Conservation (phyloP, 2,113 vertebrate genomes). For the Bungarus multicinctus region DNA sequence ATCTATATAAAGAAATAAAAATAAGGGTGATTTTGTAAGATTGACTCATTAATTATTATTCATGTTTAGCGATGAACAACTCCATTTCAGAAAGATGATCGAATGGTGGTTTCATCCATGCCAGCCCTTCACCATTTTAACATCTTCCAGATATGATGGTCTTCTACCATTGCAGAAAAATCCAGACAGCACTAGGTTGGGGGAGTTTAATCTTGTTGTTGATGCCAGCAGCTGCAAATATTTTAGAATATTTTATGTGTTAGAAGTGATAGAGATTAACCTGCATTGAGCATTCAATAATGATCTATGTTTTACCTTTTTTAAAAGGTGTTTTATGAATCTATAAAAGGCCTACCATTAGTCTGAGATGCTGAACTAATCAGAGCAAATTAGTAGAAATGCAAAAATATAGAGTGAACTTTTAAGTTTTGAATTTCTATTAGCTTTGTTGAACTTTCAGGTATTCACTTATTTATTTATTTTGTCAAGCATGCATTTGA, state of each 20-base stretch:
- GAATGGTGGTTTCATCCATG: background rate
- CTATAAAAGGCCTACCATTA: background rate
- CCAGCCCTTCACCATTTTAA: background rate
- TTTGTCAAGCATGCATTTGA: too few relatives aligned
- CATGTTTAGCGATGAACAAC: background rate
- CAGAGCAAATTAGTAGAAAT: background rate
- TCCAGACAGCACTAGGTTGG: background rate
- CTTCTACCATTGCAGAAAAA: background rate
- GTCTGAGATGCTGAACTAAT: background rate
- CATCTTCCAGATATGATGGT: background rate
- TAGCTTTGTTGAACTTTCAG: background rate
- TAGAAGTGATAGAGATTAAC: background rate
- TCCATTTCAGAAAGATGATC: background rate
- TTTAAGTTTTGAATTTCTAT: background rate
- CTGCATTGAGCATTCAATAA: background rate
- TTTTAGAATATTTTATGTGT: background rate
- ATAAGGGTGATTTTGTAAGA: background rate
- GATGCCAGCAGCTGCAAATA: background rate
- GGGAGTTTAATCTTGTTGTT: background rate
- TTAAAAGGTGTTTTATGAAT: constrained; percentile 1
- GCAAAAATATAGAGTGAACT: background rate
- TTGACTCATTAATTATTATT: background rate
- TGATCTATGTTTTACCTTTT: background rate
- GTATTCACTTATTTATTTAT: background rate
- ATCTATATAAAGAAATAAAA: background rate